Base-by-base conservation (phyloP, 2,113 vertebrate genomes). In the Pungitius pungitius region DNA sequence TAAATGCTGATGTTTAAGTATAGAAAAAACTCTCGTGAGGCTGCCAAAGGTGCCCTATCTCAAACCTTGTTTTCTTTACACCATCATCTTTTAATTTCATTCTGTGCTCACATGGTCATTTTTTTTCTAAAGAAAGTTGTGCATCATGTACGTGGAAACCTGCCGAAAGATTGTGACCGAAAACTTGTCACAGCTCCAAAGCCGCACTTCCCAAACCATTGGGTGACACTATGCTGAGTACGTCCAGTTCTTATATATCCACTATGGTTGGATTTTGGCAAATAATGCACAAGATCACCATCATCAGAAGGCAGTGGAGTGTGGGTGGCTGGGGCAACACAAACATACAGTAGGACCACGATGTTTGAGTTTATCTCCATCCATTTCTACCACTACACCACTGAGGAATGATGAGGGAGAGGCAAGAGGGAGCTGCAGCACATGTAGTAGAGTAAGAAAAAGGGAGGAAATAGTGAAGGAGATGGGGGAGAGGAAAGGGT, bases 401-500 rank as follows among this genome's bases (percentile, higher is more conserved):
- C 52, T 14, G 30, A 6, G 11, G 3, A 49, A 42, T 10, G 33
- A 9, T 17, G 4, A 35, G 51, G 27, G 1, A 47, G 47, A 43
- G 30, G n/a, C 8, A 9, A 43, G 4, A 18, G 10, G 18, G 33
- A 37, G 27, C 40, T 26, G n/a, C 14, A 63, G 42, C 9, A 20
- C 26, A 52, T 58, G 17, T 26, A 35, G 43, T 45, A 33, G 43
- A 56, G 37, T 39, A 56, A 59, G 68, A 75, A 70, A 30, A 10
- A 42, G 13, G 24, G 27, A 13, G 20, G 22, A 63, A 55, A 67
- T 17, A 56, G 69, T 11, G 51, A 24, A 57, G 43, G 55, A 55
- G 55, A 60, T 58, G 20, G 77, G 64, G 61, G 61, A 80, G 66
- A 79, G 72, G 40, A 75, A 39, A 62, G 76, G 80, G 80, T 87